phyloP scores from a whole-genome alignment of 2,888 invertebrate species.

The Eumacrocentrus americanus region DNA sequence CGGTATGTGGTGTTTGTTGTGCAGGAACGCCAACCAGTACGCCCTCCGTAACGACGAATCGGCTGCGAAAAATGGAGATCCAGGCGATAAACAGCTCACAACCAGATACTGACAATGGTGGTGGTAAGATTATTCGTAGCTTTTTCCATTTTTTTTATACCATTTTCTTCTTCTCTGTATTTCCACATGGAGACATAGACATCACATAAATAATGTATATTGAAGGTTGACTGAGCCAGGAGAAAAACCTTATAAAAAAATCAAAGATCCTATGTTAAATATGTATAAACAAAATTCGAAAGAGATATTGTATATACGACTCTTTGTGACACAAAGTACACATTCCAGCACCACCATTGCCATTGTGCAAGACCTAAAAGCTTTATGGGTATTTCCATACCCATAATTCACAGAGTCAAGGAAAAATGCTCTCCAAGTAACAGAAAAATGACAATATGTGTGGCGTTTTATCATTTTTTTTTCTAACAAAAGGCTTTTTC shows the following conservation, averaged over 20 bases:
- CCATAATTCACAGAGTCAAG: too few species aligned
- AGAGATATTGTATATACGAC: slow-evolving; percentile 1
- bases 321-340: slow-evolving; percentile 9
- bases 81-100: slow-evolving; percentile 57
- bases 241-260: background rate
- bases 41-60: slow-evolving; percentile 55
- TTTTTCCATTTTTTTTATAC: slow-evolving; percentile 13
- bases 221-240: too few species aligned
- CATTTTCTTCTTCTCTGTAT: background rate
- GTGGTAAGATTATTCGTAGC: slow-evolving; percentile 53
- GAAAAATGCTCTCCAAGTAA: too few species aligned
- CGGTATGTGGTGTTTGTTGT: slow-evolving; percentile 56
- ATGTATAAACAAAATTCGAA: background rate
- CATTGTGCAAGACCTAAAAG: slow-evolving; percentile 20
- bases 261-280: slow-evolving; percentile 3
- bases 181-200: too few species aligned
- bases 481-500: too few species aligned
- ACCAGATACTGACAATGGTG: slow-evolving; percentile 52
- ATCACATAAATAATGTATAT: too few species aligned
- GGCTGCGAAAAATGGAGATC: slow-evolving; percentile 58
- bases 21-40: slow-evolving; percentile 58
- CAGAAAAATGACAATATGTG: too few species aligned
- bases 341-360: slow-evolving; percentile 32
- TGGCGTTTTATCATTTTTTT: too few species aligned
- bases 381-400: too few species aligned